A percentile compares a stretch with the other conserved stretches of the same genome.
Evolutionary conservation across 2,888 invertebrate genomes (phyloP).

Genomic region (Cantharis rustica): DNA sequence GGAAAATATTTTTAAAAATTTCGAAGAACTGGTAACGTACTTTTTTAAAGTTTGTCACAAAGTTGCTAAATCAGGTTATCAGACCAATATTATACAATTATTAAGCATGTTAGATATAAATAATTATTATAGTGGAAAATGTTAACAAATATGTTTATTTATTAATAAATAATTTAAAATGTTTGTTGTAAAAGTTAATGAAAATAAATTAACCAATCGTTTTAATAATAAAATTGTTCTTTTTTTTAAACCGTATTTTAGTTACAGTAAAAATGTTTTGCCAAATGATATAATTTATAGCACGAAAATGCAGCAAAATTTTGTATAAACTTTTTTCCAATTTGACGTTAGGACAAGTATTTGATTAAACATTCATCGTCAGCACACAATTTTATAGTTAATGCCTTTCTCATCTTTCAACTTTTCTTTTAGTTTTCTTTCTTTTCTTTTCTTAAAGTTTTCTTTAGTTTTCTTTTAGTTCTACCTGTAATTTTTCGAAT

Average conservation of each 20-base stretch:
- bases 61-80: conserved; percentile 69
- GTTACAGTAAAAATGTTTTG: too few species aligned
- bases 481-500: too few species aligned
- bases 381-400: too few species aligned
- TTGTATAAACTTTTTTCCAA: too few species aligned
- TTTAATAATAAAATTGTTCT: neutral
- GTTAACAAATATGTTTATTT: neutral
- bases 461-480: too few species aligned
- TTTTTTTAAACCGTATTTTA: neutral
- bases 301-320: too few species aligned
- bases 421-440: too few species aligned
- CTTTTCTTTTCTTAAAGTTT: too few species aligned
- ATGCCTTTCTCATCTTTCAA: too few species aligned
- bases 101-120: conserved; percentile 71
- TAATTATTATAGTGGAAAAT: conserved; percentile 57
- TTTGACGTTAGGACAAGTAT: too few species aligned
- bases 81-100: conserved; percentile 68
- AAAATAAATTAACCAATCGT: neutral
- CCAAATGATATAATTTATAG: too few species aligned
- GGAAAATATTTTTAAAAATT: conserved; percentile 54
- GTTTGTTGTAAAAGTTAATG: neutral
- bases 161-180: neutral
- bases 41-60: conserved; percentile 67
- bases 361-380: too few species aligned
- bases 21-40: conserved; percentile 65